These are phyloP conservation scores for Holcopasites calliopsidis DNA, from an alignment of 1,140 invertebrate genomes.

Conservation along the genomic window DNA sequence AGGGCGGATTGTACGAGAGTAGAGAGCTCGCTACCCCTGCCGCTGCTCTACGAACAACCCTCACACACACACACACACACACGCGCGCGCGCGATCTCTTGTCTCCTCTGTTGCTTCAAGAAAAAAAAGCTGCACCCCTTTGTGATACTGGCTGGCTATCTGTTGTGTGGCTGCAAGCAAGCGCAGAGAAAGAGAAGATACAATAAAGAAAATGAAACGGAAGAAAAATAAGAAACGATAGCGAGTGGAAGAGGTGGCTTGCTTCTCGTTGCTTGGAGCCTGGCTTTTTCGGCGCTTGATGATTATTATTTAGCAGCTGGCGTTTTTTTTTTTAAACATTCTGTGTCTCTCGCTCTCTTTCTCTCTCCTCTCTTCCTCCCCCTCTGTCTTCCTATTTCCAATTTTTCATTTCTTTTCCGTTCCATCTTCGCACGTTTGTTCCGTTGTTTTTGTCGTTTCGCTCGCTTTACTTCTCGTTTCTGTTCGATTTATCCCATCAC, in stretches of 20 bases:
- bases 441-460: neutral
- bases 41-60: conserved; percentile 3
- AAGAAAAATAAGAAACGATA: conserved; percentile 8
- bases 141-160: conserved; percentile 50
- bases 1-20: conserved; percentile 55
- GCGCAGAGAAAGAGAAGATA: conserved; percentile 25
- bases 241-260: conserved; percentile 38
- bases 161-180: conserved; percentile 53
- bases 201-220: neutral
- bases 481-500: neutral
- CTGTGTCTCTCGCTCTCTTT: conserved; percentile 31
- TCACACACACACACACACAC: too few species aligned
- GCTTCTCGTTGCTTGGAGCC: conserved; percentile 47
- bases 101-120: conserved; percentile 51
- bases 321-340: conserved; percentile 49
- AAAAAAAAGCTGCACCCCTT: conserved; percentile 40
- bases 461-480: neutral
- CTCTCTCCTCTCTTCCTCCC: conserved; percentile 19
- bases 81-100: too few species aligned
- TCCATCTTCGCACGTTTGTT: conserved; percentile 1
- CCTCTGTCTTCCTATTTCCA: conserved; percentile 14
- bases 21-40: conserved; percentile 57
- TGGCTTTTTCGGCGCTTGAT: conserved; percentile 55
- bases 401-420: conserved; percentile 8
- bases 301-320: conserved; percentile 53